Evolutionary conservation across 23 tunicate species (phyloP).

Genomic region (Trididemnum nubilum): DNA sequence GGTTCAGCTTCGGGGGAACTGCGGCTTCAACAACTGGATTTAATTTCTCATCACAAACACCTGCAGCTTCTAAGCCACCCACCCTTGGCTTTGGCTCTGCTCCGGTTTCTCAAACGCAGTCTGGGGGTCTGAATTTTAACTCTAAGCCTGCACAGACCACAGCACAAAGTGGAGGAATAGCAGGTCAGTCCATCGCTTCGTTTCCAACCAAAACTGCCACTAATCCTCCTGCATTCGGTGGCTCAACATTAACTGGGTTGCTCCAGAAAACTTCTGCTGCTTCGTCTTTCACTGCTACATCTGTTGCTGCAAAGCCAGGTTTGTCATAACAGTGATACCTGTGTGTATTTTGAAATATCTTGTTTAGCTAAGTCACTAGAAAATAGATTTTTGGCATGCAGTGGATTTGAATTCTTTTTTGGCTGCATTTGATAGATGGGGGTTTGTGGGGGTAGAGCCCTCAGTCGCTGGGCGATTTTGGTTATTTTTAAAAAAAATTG

Average conservation of each 20-base stretch:
- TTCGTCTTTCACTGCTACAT: not conserved
- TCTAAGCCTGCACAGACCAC: conserved; percentile 19
- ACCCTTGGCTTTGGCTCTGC: not conserved
- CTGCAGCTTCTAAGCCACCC: not conserved
- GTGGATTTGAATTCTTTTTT: not conserved
- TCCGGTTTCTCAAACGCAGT: not conserved
- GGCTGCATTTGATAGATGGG: too few relatives aligned
- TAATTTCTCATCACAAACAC: not conserved
- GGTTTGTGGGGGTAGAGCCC: too few relatives aligned
- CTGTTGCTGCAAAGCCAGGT: not conserved
- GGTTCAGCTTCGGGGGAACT: conserved; percentile 10
- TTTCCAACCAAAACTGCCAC: conserved; percentile 4
- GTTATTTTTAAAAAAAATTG: too few relatives aligned
- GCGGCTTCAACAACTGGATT: not conserved
- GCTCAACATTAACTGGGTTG: not conserved
- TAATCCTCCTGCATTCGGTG: conserved; percentile 12
- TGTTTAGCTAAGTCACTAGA: too few relatives aligned
- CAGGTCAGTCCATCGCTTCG: not conserved
- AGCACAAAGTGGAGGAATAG: conserved; percentile 28
- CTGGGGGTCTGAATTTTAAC: conserved; percentile 4
- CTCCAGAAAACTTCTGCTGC: not conserved
- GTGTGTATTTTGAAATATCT: too few relatives aligned
- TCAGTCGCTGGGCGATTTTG: too few relatives aligned
- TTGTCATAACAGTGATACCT: not conserved
- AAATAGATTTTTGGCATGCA: too few relatives aligned